phyloP scores from a whole-genome alignment of 2,888 invertebrate genomes.

The Xanthia togata region DNA sequence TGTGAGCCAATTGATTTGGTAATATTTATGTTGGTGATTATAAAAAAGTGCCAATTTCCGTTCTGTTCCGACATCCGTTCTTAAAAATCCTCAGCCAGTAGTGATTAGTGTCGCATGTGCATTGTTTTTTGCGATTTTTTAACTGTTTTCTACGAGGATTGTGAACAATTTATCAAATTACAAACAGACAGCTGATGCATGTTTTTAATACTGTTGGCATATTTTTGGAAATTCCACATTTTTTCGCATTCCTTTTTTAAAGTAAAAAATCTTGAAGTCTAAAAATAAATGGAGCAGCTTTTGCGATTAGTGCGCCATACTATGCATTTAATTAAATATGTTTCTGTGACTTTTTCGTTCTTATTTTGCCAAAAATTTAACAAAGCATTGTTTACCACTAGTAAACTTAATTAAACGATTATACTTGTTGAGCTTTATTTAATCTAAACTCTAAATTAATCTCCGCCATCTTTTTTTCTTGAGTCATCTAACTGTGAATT shows the following conservation, averaged over 20 bases:
- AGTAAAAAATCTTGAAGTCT: slow-evolving; percentile 30
- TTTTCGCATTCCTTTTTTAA: slow-evolving; percentile 55
- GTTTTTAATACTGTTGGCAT: slow-evolving; percentile 71
- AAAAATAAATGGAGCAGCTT: slow-evolving; percentile 48
- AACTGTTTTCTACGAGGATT: slow-evolving; percentile 77
- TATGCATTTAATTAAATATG: slow-evolving; percentile 14
- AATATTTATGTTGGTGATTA: slow-evolving; percentile 60
- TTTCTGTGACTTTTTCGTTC: slow-evolving; percentile 2
- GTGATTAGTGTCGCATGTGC: slow-evolving; percentile 87
- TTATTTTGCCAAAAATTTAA: slow-evolving; percentile 8
- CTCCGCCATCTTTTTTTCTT: slow-evolving; percentile 39
- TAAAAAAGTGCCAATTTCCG: slow-evolving; percentile 90
- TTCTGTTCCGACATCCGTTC: slow-evolving; percentile 86
- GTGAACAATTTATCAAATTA: slow-evolving; percentile 83
- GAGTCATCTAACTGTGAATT: slow-evolving; percentile 46
- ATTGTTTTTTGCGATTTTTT: slow-evolving; percentile 84
- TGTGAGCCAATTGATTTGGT: slow-evolving; percentile 19
- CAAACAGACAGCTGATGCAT: slow-evolving; percentile 82
- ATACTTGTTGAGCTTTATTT: slow-evolving; percentile 16
- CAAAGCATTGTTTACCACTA: slow-evolving; percentile 16
- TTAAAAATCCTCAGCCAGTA: slow-evolving; percentile 86
- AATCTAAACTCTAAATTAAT: slow-evolving; percentile 28
- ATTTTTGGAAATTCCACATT: slow-evolving; percentile 66
- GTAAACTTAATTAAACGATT: slow-evolving; percentile 13
- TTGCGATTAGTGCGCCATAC: slow-evolving; percentile 17